Evolutionary conservation across 2,888 invertebrate species (phyloP).

Genomic region (Philhelius pedissequus): DNA sequence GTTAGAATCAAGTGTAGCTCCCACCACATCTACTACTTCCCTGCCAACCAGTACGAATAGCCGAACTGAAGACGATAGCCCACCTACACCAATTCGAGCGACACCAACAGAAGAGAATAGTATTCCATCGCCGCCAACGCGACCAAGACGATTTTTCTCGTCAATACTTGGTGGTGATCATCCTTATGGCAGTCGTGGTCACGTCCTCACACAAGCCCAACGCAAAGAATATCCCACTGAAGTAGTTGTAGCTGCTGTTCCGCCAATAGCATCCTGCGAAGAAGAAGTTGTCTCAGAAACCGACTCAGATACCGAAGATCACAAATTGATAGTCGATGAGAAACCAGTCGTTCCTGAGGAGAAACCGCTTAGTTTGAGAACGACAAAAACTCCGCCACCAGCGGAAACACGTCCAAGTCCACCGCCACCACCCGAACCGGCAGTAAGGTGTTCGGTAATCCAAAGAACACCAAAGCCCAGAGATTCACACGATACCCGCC

Average conservation of each 20-base stretch:
- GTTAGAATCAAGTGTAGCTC: conserved; percentile 23
- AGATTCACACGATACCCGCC: conserved; percentile 78
- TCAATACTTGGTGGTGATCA: conserved; percentile 90
- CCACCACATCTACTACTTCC: not conserved
- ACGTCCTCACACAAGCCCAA: conserved; percentile 89
- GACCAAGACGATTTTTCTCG: conserved; percentile 86
- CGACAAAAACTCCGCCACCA: conserved; percentile 80
- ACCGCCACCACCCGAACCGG: conserved; percentile 84
- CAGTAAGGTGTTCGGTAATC: conserved; percentile 88
- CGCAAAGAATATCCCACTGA: conserved; percentile 85
- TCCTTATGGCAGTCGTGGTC: conserved; percentile 89
- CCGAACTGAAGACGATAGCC: conserved; percentile 43
- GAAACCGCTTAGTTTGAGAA: conserved; percentile 82
- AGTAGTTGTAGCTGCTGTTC: conserved; percentile 66
- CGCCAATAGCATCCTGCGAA: conserved; percentile 25
- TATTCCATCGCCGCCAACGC: conserved; percentile 70
- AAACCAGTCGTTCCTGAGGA: conserved; percentile 83
- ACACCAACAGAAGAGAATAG: conserved; percentile 22
- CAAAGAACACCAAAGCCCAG: conserved; percentile 85
- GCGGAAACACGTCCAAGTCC: conserved; percentile 80
- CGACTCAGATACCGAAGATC: conserved; percentile 79
- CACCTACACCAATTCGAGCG: conserved; percentile 19
- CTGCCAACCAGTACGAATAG: conserved; percentile 41
- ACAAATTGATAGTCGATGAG: conserved; percentile 83
- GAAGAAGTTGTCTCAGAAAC: conserved; percentile 71